A percentile compares a stretch with the other conserved stretches of the same genome.
These are phyloP conservation scores for Hydropsyche tenuis DNA, from an alignment of 1,140 invertebrate species.

Conservation along the genomic window DNA sequence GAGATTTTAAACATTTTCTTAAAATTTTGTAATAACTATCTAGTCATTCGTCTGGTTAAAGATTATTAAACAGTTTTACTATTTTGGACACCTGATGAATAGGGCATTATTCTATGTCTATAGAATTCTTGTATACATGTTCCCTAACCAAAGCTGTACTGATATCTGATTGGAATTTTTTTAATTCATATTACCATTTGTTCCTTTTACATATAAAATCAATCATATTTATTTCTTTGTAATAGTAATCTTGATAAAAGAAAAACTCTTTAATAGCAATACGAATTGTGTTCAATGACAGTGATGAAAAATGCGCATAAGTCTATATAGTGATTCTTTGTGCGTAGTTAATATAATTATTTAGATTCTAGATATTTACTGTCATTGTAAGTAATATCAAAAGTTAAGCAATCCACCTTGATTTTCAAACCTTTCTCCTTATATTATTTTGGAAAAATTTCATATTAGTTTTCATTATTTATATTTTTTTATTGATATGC, in stretches of 20 bases:
- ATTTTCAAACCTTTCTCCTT: too few species aligned
- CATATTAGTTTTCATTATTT: not conserved
- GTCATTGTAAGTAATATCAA: conserved; percentile 6
- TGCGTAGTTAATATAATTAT: not conserved
- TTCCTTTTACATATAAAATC: not conserved
- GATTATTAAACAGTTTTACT: not conserved
- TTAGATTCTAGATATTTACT: not conserved
- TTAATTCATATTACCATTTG: not conserved
- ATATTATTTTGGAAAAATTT: too few species aligned
- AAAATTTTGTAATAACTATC: conserved; percentile 15
- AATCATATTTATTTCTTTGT: not conserved
- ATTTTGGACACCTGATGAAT: conserved; percentile 20
- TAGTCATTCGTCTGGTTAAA: conserved; percentile 24
- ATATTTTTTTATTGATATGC: not conserved
- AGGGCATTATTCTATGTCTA: conserved; percentile 13
- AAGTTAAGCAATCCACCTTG: too few species aligned
- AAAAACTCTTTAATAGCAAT: conserved; percentile 5
- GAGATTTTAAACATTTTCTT: not conserved
- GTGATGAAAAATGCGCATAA: not conserved
- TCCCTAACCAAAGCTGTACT: not conserved
- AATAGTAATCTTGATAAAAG: not conserved
- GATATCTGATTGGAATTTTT: too few species aligned
- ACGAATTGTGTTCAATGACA: conserved; percentile 22
- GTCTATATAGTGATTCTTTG: not conserved
- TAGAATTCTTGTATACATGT: conserved; percentile 14